Percentiles rank a stretch among this genome's conserved stretches.
Evolutionary conservation across 2,888 invertebrate species (phyloP).

Genomic region (Agriotes lineatus): DNA sequence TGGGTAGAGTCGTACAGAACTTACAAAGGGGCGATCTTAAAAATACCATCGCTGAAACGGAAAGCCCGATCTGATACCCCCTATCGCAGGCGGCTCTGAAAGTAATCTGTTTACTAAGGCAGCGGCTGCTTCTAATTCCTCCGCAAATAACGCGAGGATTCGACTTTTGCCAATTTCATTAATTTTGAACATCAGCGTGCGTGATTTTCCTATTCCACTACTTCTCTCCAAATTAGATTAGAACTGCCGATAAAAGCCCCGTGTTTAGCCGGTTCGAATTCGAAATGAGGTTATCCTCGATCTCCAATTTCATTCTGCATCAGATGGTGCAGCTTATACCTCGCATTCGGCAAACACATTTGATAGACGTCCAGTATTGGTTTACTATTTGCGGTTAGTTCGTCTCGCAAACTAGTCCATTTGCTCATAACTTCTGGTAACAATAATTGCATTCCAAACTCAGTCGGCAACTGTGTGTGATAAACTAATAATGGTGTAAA

Average conservation of each 20-base stretch:
- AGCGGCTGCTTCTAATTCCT: neutral
- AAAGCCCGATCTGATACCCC: too few species aligned
- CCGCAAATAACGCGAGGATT: neutral
- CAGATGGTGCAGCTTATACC: neutral
- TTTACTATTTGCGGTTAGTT: constrained; percentile 2
- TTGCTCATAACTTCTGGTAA: too few species aligned
- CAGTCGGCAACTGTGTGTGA: too few species aligned
- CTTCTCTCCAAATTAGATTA: constrained; percentile 3
- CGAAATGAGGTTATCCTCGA: constrained; percentile 7
- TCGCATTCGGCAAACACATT: neutral
- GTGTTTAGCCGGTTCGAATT: constrained; percentile 8
- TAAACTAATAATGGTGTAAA: too few species aligned
- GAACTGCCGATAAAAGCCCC: constrained; percentile 11
- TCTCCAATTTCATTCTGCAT: constrained; percentile 4
- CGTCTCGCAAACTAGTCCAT: neutral
- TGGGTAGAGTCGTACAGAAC: too few species aligned
- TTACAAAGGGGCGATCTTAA: too few species aligned
- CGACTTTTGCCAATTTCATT: neutral
- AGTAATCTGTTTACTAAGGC: too few species aligned
- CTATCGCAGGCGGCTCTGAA: too few species aligned
- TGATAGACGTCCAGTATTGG: neutral
- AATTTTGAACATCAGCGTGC: neutral
- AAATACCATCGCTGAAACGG: too few species aligned
- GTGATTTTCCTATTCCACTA: constrained; percentile 9
- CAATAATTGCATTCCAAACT: too few species aligned